Evolutionary conservation across 2,797 vertebrate species (phyloP).

Genomic region (Lepilemur septentrionalis): DNA sequence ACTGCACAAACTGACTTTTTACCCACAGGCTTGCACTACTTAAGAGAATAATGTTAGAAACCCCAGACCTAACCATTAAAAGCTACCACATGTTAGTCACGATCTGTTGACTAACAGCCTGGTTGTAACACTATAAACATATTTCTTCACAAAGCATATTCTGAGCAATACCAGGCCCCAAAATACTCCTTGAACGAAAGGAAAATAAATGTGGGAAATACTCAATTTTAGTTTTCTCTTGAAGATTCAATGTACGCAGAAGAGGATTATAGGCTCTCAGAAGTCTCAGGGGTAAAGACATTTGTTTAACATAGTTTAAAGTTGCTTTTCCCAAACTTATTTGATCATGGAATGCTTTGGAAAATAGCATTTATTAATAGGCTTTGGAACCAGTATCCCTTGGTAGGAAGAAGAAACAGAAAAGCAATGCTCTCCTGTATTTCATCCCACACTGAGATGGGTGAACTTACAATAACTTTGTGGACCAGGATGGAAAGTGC

Average conservation of each 20-base stretch:
- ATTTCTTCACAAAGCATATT: conserved; percentile 11
- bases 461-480: neutral
- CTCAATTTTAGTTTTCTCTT: neutral
- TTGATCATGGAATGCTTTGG: neutral
- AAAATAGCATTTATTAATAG: neutral
- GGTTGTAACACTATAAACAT: neutral
- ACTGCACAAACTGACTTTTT: neutral
- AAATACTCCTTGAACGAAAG: neutral
- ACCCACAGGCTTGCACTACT: neutral
- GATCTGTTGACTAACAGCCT: neutral
- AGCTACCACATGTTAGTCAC: neutral
- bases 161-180: neutral
- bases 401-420: neutral
- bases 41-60: neutral
- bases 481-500: neutral
- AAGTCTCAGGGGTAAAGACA: neutral
- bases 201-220: neutral
- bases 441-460: neutral
- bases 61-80: neutral
- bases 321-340: neutral
- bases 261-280: neutral
- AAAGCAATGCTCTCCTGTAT: neutral
- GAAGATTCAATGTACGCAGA: neutral
- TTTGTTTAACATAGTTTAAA: neutral
- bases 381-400: neutral